A percentile compares a stretch with the other conserved stretches of the same genome.
phyloP scores from a whole-genome alignment of 2,113 vertebrate species.

The Ameiurus melas region DNA sequence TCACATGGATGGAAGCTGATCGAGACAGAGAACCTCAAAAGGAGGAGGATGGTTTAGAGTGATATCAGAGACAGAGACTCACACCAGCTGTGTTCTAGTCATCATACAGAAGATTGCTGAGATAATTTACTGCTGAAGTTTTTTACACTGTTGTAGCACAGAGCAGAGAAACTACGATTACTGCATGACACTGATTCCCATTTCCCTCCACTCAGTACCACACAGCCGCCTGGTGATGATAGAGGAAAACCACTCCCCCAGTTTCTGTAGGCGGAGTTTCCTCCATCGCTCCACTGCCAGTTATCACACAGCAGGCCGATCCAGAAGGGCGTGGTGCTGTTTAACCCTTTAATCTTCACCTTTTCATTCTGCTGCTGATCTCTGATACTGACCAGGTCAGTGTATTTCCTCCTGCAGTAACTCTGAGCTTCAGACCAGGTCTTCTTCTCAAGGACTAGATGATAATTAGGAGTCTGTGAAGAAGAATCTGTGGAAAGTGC shows the following conservation, averaged over 20 bases:
- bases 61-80: constrained; percentile 26
- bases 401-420: constrained; percentile 47
- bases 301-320: constrained; percentile 56
- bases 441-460: rapidly evolving
- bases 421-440: constrained; percentile 60
- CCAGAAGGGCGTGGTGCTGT: constrained; percentile 41
- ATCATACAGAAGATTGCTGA: constrained; percentile 61
- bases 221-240: neutral
- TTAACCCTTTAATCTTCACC: neutral
- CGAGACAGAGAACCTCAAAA: neutral
- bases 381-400: constrained; percentile 57
- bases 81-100: constrained; percentile 19
- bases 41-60: neutral
- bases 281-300: constrained; percentile 52
- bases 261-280: constrained; percentile 53
- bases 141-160: constrained; percentile 17
- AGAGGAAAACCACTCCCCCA: rapidly evolving
- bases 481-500: neutral
- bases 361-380: rapidly evolving
- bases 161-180: constrained; percentile 14
- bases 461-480: neutral
- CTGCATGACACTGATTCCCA: neutral
- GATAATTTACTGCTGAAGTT: constrained; percentile 20
- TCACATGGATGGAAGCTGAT: constrained; percentile 40
- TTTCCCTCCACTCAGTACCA: neutral